Evolutionary conservation across 1,140 invertebrate genomes (phyloP), one percentile per base, ranked within the genome.

Genomic region (Brachionus rotundiformis): DNA sequence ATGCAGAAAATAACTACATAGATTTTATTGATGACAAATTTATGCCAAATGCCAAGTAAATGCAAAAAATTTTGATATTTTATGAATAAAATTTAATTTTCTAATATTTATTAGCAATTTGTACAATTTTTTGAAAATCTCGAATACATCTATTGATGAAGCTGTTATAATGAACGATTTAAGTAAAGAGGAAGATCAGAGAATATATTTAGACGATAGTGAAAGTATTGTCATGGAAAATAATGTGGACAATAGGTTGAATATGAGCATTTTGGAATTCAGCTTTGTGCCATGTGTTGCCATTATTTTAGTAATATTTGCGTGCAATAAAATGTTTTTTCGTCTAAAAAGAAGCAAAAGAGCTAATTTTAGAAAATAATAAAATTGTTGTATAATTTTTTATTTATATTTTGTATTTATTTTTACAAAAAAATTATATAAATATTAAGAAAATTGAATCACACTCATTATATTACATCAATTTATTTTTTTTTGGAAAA

Each of bases 361-460:
- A 73, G 16, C 23, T 44, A 73, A 25, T 25, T 23, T 23, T 41
- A 10, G 68, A 73, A 73, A 68, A 68, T 10, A 36, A 68, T 73
- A 73, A 73, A 73, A 73, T 44, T 44, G 25, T 2, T 29, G 31
- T 13, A 39, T 44, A 73, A 31, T 73, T 41, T 44, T 5, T 23
- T 44, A 1, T 25, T 25, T 27, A 73, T 10, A 25, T 44, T 73
- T 27, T 73, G 13, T 44, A 11, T 11, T 5, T 33, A 3, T 39
- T 19, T 11, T 0, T 61, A 11, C 13, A 4, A 8, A 25, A n/a
- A n/a, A n/a, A n/a, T n/a, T n/a, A n/a, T n/a, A n/a, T n/a, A n/a
- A n/a, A n/a, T n/a, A n/a, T n/a, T n/a, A n/a, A n/a, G n/a, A n/a
- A n/a, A n/a, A n/a, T n/a, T n/a, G n/a, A n/a, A n/a, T n/a, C n/a